phyloP scores from a whole-genome alignment of 2,113 vertebrate genomes.

The Gobiocypris rarus region DNA sequence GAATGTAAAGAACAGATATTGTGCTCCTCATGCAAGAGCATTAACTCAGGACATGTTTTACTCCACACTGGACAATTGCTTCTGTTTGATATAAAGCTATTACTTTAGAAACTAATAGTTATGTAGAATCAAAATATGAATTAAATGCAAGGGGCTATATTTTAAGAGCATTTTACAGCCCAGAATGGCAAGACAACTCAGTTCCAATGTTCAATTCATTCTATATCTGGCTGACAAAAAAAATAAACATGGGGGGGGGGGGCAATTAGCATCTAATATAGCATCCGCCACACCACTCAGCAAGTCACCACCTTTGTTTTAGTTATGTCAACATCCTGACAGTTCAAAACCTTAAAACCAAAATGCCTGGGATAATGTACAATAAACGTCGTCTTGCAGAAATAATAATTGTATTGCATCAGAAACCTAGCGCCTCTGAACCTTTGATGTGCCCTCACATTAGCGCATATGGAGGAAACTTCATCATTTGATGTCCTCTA shows the following conservation, averaged over 20 bases:
- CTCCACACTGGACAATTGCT: not conserved
- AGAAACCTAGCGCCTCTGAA: slow-evolving; percentile 29
- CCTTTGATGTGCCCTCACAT: slow-evolving; percentile 23
- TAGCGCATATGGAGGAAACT: not conserved
- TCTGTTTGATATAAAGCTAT: not conserved
- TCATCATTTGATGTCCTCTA: slow-evolving; percentile 13
- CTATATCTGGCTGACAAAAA: not conserved
- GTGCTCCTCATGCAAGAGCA: slow-evolving; percentile 52
- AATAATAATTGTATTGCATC: slow-evolving; percentile 49
- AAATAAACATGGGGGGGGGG: not conserved
- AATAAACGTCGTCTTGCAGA: slow-evolving; percentile 32
- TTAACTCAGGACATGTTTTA: not conserved
- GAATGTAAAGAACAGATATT: slow-evolving; percentile 76
- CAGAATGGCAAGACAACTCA: not conserved
- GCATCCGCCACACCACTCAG: not conserved
- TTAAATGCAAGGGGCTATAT: not conserved
- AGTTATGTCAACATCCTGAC: not conserved
- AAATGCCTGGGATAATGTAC: slow-evolving; percentile 6
- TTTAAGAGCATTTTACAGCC: not conserved
- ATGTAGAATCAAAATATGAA: not conserved
- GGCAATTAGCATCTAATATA: not conserved
- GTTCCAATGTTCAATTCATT: not conserved
- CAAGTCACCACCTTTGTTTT: not conserved
- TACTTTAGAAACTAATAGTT: slow-evolving; percentile 3
- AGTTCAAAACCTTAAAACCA: slow-evolving; percentile 24